phyloP scores from a whole-genome alignment of 2,113 vertebrate genomes.

The Sturnus vulgaris region DNA sequence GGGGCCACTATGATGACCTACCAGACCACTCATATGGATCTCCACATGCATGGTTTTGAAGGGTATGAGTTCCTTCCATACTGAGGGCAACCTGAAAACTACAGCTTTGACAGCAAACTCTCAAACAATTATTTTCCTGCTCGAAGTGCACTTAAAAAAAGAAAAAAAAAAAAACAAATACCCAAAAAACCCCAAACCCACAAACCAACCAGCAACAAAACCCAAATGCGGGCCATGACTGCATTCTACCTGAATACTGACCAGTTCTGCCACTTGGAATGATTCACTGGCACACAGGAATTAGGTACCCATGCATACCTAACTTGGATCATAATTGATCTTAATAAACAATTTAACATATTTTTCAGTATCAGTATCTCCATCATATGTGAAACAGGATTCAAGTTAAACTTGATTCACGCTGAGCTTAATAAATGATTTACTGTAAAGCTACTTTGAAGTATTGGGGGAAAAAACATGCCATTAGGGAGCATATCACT shows the following conservation, averaged over 20 bases:
- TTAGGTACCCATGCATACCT: not conserved
- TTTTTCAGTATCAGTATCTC: not conserved
- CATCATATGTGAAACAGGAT: not conserved
- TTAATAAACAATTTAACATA: not conserved
- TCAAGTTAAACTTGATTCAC: slow-evolving; percentile 25
- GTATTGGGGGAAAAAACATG: not conserved
- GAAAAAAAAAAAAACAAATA: not conserved
- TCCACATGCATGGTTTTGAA: not conserved
- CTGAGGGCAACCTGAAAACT: not conserved
- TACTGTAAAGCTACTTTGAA: not conserved
- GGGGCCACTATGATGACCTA: not conserved
- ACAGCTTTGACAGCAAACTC: not conserved
- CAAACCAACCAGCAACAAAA: not conserved
- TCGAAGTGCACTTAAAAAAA: not conserved
- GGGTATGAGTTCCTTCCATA: not conserved
- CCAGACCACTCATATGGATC: not conserved
- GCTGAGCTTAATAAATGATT: not conserved
- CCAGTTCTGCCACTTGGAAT: not conserved
- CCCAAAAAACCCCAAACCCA: not conserved
- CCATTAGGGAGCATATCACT: not conserved
- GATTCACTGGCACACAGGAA: not conserved
- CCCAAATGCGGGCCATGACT: not conserved
- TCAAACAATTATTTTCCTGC: not conserved
- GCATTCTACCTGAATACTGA: not conserved
- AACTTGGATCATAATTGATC: not conserved